phyloP scores from a whole-genome alignment of 2,113 vertebrate genomes.

The Alces alces region DNA sequence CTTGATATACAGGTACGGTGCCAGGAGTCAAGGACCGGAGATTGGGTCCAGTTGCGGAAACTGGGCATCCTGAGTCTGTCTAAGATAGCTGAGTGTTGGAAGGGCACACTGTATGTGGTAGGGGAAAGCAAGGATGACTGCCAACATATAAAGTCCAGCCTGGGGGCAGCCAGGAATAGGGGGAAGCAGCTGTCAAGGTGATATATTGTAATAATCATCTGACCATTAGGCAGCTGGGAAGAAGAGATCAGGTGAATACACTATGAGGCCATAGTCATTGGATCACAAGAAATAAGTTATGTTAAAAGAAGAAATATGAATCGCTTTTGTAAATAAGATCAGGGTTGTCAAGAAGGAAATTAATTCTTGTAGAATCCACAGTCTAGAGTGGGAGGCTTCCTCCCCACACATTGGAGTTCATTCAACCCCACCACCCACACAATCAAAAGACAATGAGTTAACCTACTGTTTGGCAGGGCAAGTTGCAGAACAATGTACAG shows the following conservation, averaged over 20 bases:
- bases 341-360: neutral
- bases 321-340: neutral
- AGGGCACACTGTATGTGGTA: slow-evolving; percentile 35
- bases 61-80: slow-evolving; percentile 58
- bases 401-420: neutral
- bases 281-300: slow-evolving; percentile 15
- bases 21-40: slow-evolving; percentile 63
- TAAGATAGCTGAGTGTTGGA: slow-evolving; percentile 59
- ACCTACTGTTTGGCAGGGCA: neutral
- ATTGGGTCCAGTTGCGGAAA: slow-evolving; percentile 65
- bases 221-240: neutral
- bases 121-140: slow-evolving; percentile 39
- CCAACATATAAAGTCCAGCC: slow-evolving; percentile 37
- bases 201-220: slow-evolving; percentile 48
- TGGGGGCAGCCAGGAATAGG: slow-evolving; percentile 28
- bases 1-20: slow-evolving; percentile 45
- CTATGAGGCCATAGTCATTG: neutral
- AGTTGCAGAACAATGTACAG: neutral
- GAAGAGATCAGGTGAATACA: neutral
- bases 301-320: neutral
- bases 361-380: neutral
- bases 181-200: slow-evolving; percentile 53
- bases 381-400: neutral
- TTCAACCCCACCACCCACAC: neutral
- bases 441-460: neutral